Percentiles rank a stretch among this genome's conserved stretches.
Conservation (phyloP, 2,797 vertebrate genomes). For the Gymnocypris eckloni region DNA sequence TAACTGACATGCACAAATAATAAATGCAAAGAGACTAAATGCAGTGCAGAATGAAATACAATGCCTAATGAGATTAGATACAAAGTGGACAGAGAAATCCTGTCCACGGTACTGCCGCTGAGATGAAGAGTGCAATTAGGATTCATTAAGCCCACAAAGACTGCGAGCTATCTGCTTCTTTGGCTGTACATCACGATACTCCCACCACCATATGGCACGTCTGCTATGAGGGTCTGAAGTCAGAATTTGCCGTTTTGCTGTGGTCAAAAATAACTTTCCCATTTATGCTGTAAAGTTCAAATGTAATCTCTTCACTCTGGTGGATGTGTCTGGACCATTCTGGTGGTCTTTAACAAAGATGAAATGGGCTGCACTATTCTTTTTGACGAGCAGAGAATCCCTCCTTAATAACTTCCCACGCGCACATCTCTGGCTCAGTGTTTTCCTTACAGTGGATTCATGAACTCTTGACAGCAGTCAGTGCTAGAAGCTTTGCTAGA, state of each 20-base stretch:
- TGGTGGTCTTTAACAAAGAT: constrained; percentile 1
- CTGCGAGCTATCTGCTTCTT: constrained; percentile 16
- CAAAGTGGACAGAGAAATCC: neutral
- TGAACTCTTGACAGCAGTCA: constrained; percentile 13
- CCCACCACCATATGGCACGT: constrained; percentile 40
- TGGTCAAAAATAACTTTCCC: constrained; percentile 19
- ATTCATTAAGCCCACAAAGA: constrained; percentile 29
- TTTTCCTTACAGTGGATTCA: constrained; percentile 30
- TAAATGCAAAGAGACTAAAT: neutral
- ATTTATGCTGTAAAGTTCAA: constrained; percentile 28
- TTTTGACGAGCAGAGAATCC: constrained; percentile 23
- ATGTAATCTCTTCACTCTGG: neutral
- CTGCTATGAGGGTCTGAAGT: constrained; percentile 27
- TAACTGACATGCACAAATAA: neutral
- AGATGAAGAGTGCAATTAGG: constrained; percentile 23
- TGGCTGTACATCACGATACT: constrained; percentile 34
- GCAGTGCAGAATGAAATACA: constrained; percentile 15
- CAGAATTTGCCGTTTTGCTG: constrained; percentile 9
- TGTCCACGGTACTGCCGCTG: neutral
- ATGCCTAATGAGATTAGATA: neutral
- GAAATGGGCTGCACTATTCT: constrained; percentile 19
- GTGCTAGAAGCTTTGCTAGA: neutral
- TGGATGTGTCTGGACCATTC: neutral
- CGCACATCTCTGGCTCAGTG: neutral
- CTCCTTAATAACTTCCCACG: constrained; percentile 13